Conservation (phyloP, 1,140 invertebrate species). For the Musca vetustissima region DNA sequence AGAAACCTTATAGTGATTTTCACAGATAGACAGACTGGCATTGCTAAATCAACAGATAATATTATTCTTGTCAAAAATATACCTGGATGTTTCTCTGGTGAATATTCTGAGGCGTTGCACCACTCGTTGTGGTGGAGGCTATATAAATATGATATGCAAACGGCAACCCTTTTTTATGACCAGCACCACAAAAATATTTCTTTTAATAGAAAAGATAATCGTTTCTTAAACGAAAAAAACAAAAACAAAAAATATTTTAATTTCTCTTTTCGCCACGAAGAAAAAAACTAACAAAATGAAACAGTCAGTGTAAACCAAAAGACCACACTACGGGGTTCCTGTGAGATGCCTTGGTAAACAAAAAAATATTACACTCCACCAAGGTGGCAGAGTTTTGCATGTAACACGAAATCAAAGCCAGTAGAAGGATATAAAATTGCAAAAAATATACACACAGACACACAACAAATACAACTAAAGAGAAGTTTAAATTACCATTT, state of each 20-base stretch:
- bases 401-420: slow-evolving; percentile 24
- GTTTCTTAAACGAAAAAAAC: slow-evolving; percentile 9
- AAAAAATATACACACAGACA: not conserved
- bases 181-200: not conserved
- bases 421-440: slow-evolving; percentile 20
- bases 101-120: too few species aligned
- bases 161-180: not conserved
- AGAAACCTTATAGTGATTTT: too few species aligned
- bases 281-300: not conserved
- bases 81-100: too few species aligned
- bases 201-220: slow-evolving; percentile 15
- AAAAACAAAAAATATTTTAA: slow-evolving; percentile 16
- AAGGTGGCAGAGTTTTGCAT: not conserved
- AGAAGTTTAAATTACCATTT: slow-evolving; percentile 23
- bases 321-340: slow-evolving; percentile 17
- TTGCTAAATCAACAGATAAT: too few species aligned
- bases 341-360: too few species aligned
- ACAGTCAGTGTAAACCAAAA: not conserved
- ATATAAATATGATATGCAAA: too few species aligned
- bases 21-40: too few species aligned
- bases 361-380: not conserved
- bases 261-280: not conserved
- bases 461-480: not conserved
- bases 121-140: too few species aligned
- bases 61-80: too few species aligned